Base-by-base conservation (phyloP, 2,113 vertebrate genomes). In the Ictalurus furcatus region DNA sequence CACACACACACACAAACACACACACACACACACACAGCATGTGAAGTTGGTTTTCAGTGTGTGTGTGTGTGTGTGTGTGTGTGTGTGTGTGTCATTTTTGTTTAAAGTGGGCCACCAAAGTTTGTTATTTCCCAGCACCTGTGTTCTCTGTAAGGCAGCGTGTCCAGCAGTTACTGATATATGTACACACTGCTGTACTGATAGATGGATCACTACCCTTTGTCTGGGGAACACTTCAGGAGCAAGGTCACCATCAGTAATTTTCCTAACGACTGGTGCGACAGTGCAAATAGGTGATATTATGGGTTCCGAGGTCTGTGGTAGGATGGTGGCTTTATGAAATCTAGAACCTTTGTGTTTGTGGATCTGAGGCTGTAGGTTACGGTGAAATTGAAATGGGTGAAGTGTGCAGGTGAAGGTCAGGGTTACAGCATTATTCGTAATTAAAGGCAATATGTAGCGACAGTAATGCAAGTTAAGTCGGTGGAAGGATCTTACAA, bases 1-100 rank as follows among this genome's bases (percentile, higher is more conserved):
- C 2, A 58, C 56, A 58, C 65, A 85, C 81, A 87, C 48, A 85
- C 81, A 73, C 73, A 85, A 17, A 59, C 58, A 59, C 2, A 56
- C 2, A 87, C 48, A 56, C 56, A 56, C 65, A 85, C 81, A 87
- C 48, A 85, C 81, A 73, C 73, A 85, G 84, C 56, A 48, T 76
- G 85, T 78, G 59, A 37, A 73, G 69, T 40, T 79, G 48, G 11
- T n/a, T 80, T 28, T 80, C 37, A 56, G 13, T 80, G 28, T 1
- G 74, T 80, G 14, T n/a, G 48, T 80, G 12, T 54, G 48, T 54
- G 25, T 80, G 28, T 52, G 17, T 40, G 34, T 74, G 34, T 40
- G n/a, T n/a, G 40, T 40, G 40, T 40, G 40, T 40, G 40, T 40
- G 40, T 34, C 34, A 34, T 34, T 34, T 34, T 34, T 61, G 58